Base-by-base conservation (phyloP, 1,140 invertebrate genomes). In the Megathymus violae region DNA sequence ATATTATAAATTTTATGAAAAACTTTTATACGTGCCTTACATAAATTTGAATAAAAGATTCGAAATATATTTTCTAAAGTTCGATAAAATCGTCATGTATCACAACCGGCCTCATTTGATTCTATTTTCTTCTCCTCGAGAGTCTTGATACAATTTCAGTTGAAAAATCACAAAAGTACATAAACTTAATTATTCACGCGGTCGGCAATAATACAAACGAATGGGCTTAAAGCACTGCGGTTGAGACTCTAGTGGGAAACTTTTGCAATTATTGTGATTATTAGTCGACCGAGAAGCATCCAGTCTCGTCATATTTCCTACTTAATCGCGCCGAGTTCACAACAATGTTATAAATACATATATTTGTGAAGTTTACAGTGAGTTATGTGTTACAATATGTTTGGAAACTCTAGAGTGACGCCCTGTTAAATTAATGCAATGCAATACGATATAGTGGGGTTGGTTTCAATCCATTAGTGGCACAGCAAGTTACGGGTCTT, bases 241-340 rank as follows among this genome's bases (percentile, higher is more conserved):
- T 81, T 78, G 78, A 78, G 73, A 69, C 71, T 74, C 70, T 73
- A 76, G 74, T 75, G 75, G 47, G 64, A 79, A 90, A 89, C 74
- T 91, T 89, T 85, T 73, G 79, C 76, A 85, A 87, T 90, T 87
- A 89, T 87, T 82, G 78, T 83, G 85, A 90, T 87, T 86, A 88
- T 73, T 82, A 85, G 74, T 65, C 71, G 75, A 82, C 76, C 69
- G 77, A 82, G 76, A 76, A 81, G 71, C 78, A 78, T 81, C 78
- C 75, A 79, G 67, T 50, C 74, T 69, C 72, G 69, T 84, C 85
- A 87, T 89, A 89, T 85, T 89, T 85, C 73, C 80, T 81, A 87
- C 79, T 90, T 87, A 86, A 82, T 82, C 73, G 76, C 64, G 50
- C 69, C 16, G 69, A 88, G 82, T 88, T 88, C 62, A 69, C 71